These are phyloP conservation scores for Toxotes lorentzi DNA, from an alignment of 2,797 vertebrate genomes.

Conservation along the genomic window DNA sequence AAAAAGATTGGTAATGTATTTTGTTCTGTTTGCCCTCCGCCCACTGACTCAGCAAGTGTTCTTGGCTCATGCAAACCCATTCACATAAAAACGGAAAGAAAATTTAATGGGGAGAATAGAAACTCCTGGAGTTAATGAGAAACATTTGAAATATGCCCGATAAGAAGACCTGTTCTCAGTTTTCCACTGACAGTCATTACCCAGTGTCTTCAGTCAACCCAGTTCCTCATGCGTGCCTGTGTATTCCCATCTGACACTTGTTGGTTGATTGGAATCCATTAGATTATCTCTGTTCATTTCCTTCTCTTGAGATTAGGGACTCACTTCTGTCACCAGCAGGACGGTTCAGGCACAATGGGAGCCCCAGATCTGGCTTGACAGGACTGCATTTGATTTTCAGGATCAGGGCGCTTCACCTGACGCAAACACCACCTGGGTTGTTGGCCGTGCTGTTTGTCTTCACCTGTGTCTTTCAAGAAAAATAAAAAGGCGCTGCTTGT, in stretches of 20 bases:
- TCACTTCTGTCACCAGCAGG: slow-evolving; percentile 50
- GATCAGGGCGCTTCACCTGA: slow-evolving; percentile 49
- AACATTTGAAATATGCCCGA: slow-evolving; percentile 57
- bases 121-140: slow-evolving; percentile 65
- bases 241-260: slow-evolving; percentile 57
- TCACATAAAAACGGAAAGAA: slow-evolving; percentile 47
- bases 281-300: slow-evolving; percentile 60
- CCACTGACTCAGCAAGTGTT: slow-evolving; percentile 68
- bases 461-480: slow-evolving; percentile 64
- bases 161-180: slow-evolving; percentile 45
- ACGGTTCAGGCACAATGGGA: slow-evolving; percentile 17
- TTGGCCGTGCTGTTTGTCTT: slow-evolving; percentile 52
- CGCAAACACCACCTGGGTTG: slow-evolving; percentile 56
- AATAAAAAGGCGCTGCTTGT: slow-evolving; percentile 62
- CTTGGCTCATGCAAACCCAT: slow-evolving; percentile 55
- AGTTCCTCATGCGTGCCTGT: slow-evolving; percentile 20
- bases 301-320: slow-evolving; percentile 27
- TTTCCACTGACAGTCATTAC: slow-evolving; percentile 47
- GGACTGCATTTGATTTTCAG: slow-evolving; percentile 62
- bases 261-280: slow-evolving; percentile 65
- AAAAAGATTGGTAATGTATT: slow-evolving; percentile 52
- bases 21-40: slow-evolving; percentile 51
- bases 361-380: slow-evolving; percentile 46
- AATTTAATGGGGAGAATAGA: slow-evolving; percentile 57
- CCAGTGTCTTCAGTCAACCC: slow-evolving; percentile 43